Percentiles rank a stretch among this genome's conserved stretches.
Evolutionary conservation across 2,797 vertebrate genomes (phyloP).

Genomic region (Sebastiscus tertius): DNA sequence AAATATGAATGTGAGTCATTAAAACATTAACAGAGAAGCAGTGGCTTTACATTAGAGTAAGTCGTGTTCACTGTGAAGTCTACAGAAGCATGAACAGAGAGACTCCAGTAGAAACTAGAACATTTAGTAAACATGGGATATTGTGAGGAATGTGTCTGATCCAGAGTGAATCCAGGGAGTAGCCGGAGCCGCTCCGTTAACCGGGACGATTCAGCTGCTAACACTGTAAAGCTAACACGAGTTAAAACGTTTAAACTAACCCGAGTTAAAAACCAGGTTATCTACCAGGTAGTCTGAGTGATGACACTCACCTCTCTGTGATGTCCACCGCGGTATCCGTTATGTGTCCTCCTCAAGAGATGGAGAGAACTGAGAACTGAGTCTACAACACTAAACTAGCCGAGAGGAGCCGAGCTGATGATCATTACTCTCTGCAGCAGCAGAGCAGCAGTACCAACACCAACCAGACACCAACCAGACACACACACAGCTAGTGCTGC

Average conservation of each 20-base stretch:
- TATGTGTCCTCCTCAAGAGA: neutral
- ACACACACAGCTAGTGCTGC: neutral
- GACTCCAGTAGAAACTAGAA: neutral
- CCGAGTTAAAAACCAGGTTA: slow-evolving; percentile 36
- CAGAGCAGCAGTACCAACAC: slow-evolving; percentile 5
- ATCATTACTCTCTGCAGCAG: slow-evolving; percentile 53
- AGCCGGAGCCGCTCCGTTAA: slow-evolving; percentile 63
- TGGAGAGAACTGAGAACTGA: neutral
- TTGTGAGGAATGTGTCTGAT: slow-evolving; percentile 43
- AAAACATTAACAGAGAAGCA: too few relatives aligned
- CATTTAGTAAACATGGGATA: slow-evolving; percentile 33
- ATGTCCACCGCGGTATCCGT: slow-evolving; percentile 7
- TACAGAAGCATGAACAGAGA: too few relatives aligned
- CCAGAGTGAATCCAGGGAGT: slow-evolving; percentile 54
- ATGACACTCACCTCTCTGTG: slow-evolving; percentile 64
- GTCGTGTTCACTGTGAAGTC: too few relatives aligned
- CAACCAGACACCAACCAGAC: slow-evolving; percentile 51
- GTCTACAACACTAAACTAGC: neutral
- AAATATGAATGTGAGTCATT: too few relatives aligned
- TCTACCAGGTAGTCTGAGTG: slow-evolving; percentile 49
- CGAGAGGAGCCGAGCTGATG: slow-evolving; percentile 47
- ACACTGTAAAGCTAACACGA: slow-evolving; percentile 32
- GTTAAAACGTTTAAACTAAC: neutral
- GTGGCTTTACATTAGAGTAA: too few relatives aligned
- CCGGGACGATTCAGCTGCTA: slow-evolving; percentile 41